Evolutionary conservation across 2,888 invertebrate genomes (phyloP).

Genomic region (Gibbula magus): DNA sequence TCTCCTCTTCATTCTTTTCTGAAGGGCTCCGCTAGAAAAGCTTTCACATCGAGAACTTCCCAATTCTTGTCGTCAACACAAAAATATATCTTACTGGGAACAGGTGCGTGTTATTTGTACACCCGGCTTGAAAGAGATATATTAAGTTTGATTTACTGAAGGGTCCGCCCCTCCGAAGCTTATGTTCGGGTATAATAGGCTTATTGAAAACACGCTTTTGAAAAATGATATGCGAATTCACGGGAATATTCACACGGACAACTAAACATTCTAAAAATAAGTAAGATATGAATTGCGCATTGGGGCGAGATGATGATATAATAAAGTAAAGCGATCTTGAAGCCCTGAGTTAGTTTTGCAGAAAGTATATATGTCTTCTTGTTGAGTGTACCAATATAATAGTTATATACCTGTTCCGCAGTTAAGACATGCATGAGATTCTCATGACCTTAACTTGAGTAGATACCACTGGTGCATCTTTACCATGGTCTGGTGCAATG

Average conservation of each 20-base stretch:
- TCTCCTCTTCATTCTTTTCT: not conserved
- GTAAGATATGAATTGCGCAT: not conserved
- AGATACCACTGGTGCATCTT: no score
- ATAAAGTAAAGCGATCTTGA: not conserved
- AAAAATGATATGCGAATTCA: conserved; percentile 1
- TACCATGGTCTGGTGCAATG: no score
- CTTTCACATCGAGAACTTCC: not conserved
- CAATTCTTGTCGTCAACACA: not conserved
- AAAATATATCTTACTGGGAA: not conserved
- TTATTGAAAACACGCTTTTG: not conserved
- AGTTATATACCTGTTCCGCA: no score
- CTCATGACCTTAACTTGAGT: no score
- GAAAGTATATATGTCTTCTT: not conserved
- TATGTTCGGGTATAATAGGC: not conserved
- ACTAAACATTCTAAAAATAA: not conserved
- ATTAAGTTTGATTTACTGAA: conserved; percentile 2
- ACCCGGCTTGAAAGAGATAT: not conserved
- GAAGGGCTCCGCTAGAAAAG: not conserved
- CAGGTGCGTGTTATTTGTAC: conserved; percentile 3
- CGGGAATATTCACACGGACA: not conserved
- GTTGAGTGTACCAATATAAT: not conserved
- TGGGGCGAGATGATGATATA: not conserved
- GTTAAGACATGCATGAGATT: no score
- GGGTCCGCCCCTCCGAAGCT: not conserved
- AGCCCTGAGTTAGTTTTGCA: not conserved